Evolutionary conservation across 1,140 invertebrate genomes (phyloP).

Genomic region (Neodiprion pinetum): DNA sequence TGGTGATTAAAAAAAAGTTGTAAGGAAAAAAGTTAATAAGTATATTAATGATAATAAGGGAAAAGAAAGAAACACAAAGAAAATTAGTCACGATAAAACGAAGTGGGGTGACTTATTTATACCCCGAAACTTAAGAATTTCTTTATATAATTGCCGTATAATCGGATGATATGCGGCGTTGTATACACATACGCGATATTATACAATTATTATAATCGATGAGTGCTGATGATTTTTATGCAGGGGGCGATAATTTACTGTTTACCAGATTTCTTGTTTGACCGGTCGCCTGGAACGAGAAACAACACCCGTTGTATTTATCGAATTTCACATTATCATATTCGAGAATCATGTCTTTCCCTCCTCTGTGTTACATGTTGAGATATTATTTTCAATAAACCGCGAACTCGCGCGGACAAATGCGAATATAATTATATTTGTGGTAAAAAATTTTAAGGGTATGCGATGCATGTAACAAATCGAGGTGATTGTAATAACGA

Average conservation of each 20-base stretch:
- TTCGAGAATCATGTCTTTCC: neutral
- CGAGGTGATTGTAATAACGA: no score
- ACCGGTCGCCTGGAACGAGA: constrained; percentile 44
- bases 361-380: no score
- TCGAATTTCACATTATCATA: neutral
- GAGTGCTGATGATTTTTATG: constrained; percentile 31
- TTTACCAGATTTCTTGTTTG: constrained; percentile 46
- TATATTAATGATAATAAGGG: no score
- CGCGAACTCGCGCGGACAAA: no score
- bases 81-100: neutral
- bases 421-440: no score
- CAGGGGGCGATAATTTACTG: constrained; percentile 33
- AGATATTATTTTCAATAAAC: no score
- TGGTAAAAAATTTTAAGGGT: no score
- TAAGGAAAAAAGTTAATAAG: no score
- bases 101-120: neutral
- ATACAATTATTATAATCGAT: constrained; percentile 27
- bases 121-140: constrained; percentile 28
- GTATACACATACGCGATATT: neutral
- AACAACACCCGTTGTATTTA: constrained; percentile 15
- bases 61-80: no score
- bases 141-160: neutral
- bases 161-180: no score
- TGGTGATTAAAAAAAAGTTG: no score
- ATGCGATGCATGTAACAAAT: no score